Evolutionary conservation across 1,140 invertebrate genomes (phyloP), one percentile per base, ranked within the genome.

Genomic region (Sminthurides bifidus): DNA sequence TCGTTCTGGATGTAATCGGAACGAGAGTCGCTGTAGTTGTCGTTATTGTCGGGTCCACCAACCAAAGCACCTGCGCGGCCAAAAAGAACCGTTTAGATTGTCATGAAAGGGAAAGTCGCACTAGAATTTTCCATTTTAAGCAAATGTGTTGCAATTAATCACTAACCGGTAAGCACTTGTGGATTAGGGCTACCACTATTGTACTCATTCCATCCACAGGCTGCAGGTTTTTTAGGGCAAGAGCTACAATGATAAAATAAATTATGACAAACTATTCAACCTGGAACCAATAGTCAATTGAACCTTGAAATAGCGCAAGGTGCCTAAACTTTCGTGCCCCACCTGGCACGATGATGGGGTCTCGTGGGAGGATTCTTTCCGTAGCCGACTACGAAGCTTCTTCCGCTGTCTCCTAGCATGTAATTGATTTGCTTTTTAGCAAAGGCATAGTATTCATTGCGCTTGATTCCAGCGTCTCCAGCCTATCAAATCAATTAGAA

Each of bases 1-100:
- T 78, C 76, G n/a, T 76, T 78, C 56, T 74, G 75, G 10, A 76
- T 67, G 60, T 72, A 77, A 23, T 78, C 75, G 49, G 74, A 69
- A 43, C 77, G 67, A n/a, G 58, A 58, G 60, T 79, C 77, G 24
- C 69, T 65, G 61, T 77, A 79, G 33, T 71, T 61, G 52, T 78
- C 77, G 30, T 72, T 73, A 45, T 71, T 69, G 60, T 78, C 73
- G 0, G 77, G 77, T 2, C 77, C 77, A 3, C 76, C 77, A 21
- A 79, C 77, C 31, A 79, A 59, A 31, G 77, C 77, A 0, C 77
- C 77, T 54, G n/a, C n/a, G n/a, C n/a, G n/a, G n/a, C n/a, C n/a
- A n/a, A n/a, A n/a, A n/a, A n/a, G n/a, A n/a, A n/a, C n/a, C n/a
- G n/a, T n/a, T n/a, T n/a, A n/a, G n/a, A n/a, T n/a, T n/a, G n/a